Percentiles rank a stretch among this genome's conserved stretches.
Evolutionary conservation across 2,888 invertebrate genomes (phyloP).

Genomic region (Drosophila lutescens): DNA sequence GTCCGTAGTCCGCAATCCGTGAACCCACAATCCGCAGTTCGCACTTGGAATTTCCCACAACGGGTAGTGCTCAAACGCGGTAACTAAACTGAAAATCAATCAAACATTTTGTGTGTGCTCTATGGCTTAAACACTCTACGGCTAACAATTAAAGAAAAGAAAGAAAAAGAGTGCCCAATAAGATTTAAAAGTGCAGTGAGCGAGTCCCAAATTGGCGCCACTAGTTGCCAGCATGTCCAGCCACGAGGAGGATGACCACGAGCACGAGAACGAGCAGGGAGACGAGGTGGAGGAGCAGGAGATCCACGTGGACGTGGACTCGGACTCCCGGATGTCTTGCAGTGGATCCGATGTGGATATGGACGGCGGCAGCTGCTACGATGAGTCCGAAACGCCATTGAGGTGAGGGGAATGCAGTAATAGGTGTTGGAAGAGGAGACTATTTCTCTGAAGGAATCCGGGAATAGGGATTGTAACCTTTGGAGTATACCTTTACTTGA

Average conservation of each 20-base stretch:
- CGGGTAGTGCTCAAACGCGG: slow-evolving; percentile 34
- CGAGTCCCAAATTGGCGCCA: slow-evolving; percentile 76
- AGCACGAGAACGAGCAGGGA: slow-evolving; percentile 69
- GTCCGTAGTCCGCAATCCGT: slow-evolving; percentile 25
- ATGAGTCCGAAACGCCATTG: slow-evolving; percentile 84
- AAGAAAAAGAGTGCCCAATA: slow-evolving; percentile 20
- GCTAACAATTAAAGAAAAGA: slow-evolving; percentile 11
- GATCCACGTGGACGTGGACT: slow-evolving; percentile 84
- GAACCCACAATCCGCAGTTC: slow-evolving; percentile 41
- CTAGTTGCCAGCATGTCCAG: slow-evolving; percentile 82
- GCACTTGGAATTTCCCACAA: slow-evolving; percentile 75
- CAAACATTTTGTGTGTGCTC: slow-evolving; percentile 47
- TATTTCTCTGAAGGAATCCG: neutral
- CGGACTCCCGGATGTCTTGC: slow-evolving; percentile 84
- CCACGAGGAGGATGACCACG: slow-evolving; percentile 82
- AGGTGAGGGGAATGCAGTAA: slow-evolving; percentile 71
- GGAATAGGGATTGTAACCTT: neutral
- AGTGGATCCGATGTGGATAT: slow-evolving; percentile 84
- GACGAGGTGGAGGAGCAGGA: slow-evolving; percentile 84
- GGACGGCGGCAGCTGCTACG: slow-evolving; percentile 84
- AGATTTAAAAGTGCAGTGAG: slow-evolving; percentile 11
- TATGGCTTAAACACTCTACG: slow-evolving; percentile 5
- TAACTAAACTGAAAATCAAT: slow-evolving; percentile 41
- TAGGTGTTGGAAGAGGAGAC: neutral
- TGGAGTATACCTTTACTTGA: neutral